phyloP scores from a whole-genome alignment of 2,113 vertebrate species.

The Gnathonemus echidnorhynchus region DNA sequence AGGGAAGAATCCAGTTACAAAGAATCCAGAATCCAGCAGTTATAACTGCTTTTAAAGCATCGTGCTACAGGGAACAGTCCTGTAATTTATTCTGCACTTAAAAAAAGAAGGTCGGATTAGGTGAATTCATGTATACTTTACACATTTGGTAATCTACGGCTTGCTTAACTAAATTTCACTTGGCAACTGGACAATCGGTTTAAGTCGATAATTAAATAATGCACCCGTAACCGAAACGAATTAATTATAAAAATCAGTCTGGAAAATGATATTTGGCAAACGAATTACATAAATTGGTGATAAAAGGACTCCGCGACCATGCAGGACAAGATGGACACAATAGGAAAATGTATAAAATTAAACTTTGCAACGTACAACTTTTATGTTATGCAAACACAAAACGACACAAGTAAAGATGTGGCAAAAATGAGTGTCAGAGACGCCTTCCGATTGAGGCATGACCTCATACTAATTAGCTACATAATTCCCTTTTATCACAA shows the following conservation, averaged over 20 bases:
- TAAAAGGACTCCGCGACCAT: background rate
- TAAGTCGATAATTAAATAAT: background rate
- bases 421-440: background rate
- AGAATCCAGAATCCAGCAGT: background rate
- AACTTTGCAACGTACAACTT: background rate
- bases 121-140: background rate
- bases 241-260: background rate
- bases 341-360: background rate
- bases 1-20: no score
- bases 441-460: background rate
- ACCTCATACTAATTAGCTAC: conserved; percentile 10
- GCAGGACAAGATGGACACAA: background rate
- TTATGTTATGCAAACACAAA: background rate
- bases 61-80: background rate
- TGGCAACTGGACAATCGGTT: background rate
- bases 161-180: background rate
- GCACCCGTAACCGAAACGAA: background rate
- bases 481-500: background rate
- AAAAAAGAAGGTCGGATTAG: background rate
- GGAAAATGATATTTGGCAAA: background rate
- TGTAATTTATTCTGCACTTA: background rate
- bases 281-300: background rate
- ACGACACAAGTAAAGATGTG: background rate
- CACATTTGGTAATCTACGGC: background rate
- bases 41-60: background rate